phyloP scores from a whole-genome alignment of 1,140 invertebrate genomes.

The Calosoma granatense region DNA sequence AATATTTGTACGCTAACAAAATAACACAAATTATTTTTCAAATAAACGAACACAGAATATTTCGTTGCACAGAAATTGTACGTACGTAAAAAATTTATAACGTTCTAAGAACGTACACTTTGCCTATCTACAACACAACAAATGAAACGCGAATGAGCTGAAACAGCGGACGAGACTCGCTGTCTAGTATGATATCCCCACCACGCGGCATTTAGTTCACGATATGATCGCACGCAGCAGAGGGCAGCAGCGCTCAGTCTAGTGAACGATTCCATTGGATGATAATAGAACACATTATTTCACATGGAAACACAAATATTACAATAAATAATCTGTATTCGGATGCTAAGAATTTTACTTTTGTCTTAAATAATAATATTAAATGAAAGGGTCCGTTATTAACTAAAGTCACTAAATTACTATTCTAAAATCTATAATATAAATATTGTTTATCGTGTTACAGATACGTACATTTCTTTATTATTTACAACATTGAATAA shows the following conservation, averaged over 20 bases:
- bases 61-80: not conserved
- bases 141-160: not conserved
- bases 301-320: constrained; percentile 2
- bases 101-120: no score
- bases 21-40: no score
- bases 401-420: no score
- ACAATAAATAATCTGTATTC: not conserved
- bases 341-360: not conserved
- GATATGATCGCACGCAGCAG: not conserved
- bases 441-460: no score
- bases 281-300: constrained; percentile 5
- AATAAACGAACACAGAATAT: not conserved
- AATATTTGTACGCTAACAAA: no score
- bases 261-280: not conserved
- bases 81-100: no score
- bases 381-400: not conserved
- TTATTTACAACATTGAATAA: no score
- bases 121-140: no score
- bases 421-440: no score
- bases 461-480: no score
- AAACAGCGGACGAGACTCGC: not conserved
- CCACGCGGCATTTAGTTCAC: not conserved
- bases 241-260: not conserved
- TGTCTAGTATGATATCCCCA: not conserved
- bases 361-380: not conserved